These are phyloP conservation scores for Platygyra sinensis DNA, from an alignment of 64 coral and sea anemone species.

Conservation along the genomic window DNA sequence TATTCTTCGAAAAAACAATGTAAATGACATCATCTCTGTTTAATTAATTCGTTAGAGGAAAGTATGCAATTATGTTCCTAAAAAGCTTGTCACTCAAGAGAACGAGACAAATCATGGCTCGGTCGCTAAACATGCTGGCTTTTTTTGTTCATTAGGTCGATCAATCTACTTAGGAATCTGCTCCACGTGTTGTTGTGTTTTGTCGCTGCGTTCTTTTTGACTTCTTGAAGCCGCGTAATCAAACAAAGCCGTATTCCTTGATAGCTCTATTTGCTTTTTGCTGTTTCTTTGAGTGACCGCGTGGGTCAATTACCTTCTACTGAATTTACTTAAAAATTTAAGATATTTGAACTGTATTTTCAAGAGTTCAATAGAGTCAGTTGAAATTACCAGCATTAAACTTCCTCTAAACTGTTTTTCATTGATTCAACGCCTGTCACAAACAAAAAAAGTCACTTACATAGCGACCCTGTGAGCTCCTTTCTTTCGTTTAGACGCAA, in stretches of 20 bases:
- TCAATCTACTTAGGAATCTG: no score
- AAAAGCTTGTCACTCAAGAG: no score
- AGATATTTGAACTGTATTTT: slow-evolving; percentile 17
- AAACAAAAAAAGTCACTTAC: background rate
- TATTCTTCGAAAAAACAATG: background rate
- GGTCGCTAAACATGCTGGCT: background rate
- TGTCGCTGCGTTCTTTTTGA: no score
- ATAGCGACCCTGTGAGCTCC: background rate
- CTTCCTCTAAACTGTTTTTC: background rate
- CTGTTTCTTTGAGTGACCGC: slow-evolving; percentile 5
- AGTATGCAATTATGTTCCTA: background rate
- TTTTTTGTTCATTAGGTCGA: no score
- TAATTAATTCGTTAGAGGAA: slow-evolving; percentile 21
- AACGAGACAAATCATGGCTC: no score
- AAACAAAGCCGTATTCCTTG: background rate
- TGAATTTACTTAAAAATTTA: background rate
- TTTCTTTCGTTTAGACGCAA: background rate
- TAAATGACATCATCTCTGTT: slow-evolving; percentile 5
- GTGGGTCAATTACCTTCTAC: background rate
- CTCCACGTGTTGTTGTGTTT: no score
- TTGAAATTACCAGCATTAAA: background rate
- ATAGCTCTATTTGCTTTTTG: background rate
- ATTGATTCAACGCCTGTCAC: background rate
- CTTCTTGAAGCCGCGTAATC: no score
- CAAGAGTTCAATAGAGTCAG: background rate